A percentile compares a stretch with the other conserved stretches of the same genome.
phyloP scores from a whole-genome alignment of 1,140 invertebrate genomes.

The Cataglyphis hispanica region DNA sequence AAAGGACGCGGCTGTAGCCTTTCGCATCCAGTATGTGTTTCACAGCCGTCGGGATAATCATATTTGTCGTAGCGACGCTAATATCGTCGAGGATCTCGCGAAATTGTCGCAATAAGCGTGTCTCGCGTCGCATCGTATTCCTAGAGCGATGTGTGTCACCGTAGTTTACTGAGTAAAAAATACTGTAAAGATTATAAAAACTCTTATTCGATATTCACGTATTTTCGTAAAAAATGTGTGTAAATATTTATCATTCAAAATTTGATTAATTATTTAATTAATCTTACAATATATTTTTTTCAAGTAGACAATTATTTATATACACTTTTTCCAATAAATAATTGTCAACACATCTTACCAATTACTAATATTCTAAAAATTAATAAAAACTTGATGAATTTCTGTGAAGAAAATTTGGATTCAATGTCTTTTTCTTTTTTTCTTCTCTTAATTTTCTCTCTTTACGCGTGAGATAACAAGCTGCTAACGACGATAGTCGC shows the following conservation, averaged over 20 bases:
- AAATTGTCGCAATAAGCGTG: constrained; percentile 80
- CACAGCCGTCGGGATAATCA: constrained; percentile 56
- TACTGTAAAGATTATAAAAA: background rate
- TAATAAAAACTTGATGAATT: background rate
- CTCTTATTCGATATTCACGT: too few species aligned
- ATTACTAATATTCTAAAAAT: background rate
- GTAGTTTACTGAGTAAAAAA: background rate
- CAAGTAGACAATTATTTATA: background rate
- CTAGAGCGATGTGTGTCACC: constrained; percentile 19
- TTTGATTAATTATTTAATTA: background rate
- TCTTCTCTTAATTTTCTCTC: background rate
- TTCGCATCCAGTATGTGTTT: constrained; percentile 36
- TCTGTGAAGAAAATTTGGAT: constrained; percentile 4
- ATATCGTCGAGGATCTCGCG: constrained; percentile 74
- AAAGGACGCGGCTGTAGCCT: constrained; percentile 32
- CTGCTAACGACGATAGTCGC: background rate
- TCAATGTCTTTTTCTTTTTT: background rate
- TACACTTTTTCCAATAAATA: background rate
- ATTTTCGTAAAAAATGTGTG: background rate
- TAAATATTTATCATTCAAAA: background rate
- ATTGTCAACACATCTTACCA: background rate
- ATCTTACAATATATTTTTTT: background rate
- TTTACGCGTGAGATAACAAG: constrained; percentile 49
- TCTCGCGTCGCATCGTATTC: constrained; percentile 55
- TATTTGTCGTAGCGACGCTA: constrained; percentile 55